These are phyloP conservation scores for Cavia porcellus DNA, from an alignment of 2,113 vertebrate genomes.

Conservation along the genomic window DNA sequence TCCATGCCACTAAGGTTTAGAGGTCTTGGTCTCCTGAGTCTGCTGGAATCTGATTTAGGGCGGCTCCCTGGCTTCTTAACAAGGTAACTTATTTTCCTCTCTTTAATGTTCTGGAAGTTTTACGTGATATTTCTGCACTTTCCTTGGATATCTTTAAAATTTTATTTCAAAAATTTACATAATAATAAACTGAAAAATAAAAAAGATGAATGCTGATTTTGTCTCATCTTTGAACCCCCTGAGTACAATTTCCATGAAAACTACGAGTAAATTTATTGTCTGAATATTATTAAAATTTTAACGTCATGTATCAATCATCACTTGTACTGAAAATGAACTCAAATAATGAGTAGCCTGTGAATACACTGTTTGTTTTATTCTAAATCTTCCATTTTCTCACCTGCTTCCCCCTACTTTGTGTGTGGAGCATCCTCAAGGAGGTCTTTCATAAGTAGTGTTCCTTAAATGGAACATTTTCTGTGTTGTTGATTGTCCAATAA, in stretches of 20 bases:
- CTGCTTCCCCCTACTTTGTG: background rate
- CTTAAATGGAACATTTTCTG: background rate
- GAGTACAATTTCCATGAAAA: background rate
- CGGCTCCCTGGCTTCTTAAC: background rate
- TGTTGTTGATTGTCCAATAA: background rate
- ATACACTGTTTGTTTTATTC: background rate
- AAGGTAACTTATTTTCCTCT: too few relatives aligned
- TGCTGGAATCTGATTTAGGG: background rate
- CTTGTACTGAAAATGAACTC: background rate
- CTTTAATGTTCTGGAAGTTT: background rate
- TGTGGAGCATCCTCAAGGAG: background rate
- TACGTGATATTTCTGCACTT: background rate
- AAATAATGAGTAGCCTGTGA: background rate
- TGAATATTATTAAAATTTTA: background rate
- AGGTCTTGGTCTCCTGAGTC: background rate
- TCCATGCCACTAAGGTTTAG: background rate
- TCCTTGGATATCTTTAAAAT: background rate
- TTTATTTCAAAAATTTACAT: background rate
- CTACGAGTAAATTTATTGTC: background rate
- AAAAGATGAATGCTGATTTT: background rate
- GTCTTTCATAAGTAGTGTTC: background rate
- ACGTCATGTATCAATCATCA: background rate
- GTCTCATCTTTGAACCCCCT: background rate
- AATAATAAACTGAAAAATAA: background rate
- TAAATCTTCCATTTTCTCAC: background rate